phyloP scores from a whole-genome alignment of 1,140 invertebrate genomes.

The Centruroides sculpturatus region DNA sequence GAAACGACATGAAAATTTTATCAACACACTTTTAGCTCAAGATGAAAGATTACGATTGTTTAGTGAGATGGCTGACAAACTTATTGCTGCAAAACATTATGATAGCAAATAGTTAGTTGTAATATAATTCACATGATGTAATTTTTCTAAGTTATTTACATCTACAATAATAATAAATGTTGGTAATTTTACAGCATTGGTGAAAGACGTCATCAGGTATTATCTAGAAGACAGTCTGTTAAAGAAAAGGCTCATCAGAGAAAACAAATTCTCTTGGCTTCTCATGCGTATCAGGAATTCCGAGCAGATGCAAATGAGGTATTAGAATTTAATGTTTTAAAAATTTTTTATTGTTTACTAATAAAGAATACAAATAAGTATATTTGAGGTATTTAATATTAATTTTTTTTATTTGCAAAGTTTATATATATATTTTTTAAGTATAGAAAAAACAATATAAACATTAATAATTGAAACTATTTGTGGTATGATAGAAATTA shows the following conservation, averaged over 20 bases:
- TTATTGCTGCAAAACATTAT: conserved; percentile 72
- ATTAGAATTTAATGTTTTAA: background rate
- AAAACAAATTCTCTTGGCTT: conserved; percentile 53
- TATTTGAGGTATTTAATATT: too few relatives aligned
- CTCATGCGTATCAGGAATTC: conserved; percentile 69
- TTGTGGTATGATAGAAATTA: too few relatives aligned
- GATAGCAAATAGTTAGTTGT: conserved; percentile 60
- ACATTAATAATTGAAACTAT: too few relatives aligned
- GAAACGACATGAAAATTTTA: conserved; percentile 88
- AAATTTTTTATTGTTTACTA: too few relatives aligned
- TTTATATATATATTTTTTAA: too few relatives aligned
- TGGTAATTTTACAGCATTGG: conserved; percentile 41
- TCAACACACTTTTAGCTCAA: conserved; percentile 81
- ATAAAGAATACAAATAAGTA: too few relatives aligned
- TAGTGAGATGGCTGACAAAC: conserved; percentile 65
- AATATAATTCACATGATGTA: background rate
- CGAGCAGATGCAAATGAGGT: conserved; percentile 71
- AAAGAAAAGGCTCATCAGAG: conserved; percentile 56
- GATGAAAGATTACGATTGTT: conserved; percentile 81
- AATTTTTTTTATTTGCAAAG: too few relatives aligned
- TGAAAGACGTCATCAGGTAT: conserved; percentile 55
- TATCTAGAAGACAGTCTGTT: conserved; percentile 52
- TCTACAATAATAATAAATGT: background rate
- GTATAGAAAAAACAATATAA: too few relatives aligned
- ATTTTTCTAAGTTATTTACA: background rate